These are phyloP conservation scores for Varecia variegata DNA, from an alignment of 2,797 vertebrate species.

Conservation along the genomic window DNA sequence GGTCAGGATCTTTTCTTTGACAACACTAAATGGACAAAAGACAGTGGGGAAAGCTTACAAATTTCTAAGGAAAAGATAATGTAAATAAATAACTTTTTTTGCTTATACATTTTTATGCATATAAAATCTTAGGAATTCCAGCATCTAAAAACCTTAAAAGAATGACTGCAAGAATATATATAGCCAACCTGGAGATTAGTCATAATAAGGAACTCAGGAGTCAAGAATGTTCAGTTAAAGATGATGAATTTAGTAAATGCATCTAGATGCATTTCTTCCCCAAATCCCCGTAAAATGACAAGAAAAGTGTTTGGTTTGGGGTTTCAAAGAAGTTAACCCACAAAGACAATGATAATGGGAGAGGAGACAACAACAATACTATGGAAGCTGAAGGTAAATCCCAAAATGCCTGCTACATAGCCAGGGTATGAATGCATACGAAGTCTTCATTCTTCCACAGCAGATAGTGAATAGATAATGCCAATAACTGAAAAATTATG, in stretches of 20 bases:
- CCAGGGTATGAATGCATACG: neutral
- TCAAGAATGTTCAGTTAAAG: neutral
- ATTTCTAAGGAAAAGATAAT: neutral
- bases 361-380: neutral
- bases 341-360: neutral
- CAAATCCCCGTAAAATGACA: neutral
- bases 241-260: neutral
- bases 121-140: neutral
- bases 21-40: neutral
- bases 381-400: neutral
- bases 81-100: neutral
- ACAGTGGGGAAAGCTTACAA: neutral
- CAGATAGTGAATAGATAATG: neutral
- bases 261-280: neutral
- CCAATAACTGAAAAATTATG: neutral
- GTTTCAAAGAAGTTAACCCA: neutral
- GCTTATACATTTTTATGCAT: neutral
- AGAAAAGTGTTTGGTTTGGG: neutral
- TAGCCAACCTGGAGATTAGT: neutral
- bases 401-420: neutral
- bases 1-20: neutral
- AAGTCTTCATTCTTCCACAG: neutral
- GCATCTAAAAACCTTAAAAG: neutral
- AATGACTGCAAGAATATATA: neutral
- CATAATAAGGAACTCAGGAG: neutral